phyloP scores from a whole-genome alignment of 1,140 invertebrate genomes.

The Agraylea sexmaculata region DNA sequence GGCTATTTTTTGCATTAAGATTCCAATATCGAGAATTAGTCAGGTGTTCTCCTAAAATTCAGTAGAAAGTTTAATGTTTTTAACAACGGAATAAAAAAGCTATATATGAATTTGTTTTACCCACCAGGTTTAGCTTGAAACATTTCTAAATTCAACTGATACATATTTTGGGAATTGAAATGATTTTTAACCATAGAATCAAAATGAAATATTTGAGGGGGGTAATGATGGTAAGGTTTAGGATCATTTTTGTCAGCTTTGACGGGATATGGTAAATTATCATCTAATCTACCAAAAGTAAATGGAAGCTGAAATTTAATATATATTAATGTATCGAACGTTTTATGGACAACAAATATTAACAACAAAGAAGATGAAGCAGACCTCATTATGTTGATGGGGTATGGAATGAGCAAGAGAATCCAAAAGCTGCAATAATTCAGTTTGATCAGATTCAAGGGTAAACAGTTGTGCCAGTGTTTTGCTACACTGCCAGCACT shows the following conservation, averaged over 20 bases:
- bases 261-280: constrained; percentile 32
- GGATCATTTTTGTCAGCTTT: constrained; percentile 29
- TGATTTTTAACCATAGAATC: constrained; percentile 26
- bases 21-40: too few species aligned
- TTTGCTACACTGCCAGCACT: too few species aligned
- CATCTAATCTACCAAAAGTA: constrained; percentile 33
- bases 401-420: too few species aligned
- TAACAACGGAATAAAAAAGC: background rate
- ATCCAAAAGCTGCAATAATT: too few species aligned
- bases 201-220: constrained; percentile 34
- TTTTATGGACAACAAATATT: too few species aligned
- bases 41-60: background rate
- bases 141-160: constrained; percentile 25
- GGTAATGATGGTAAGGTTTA: constrained; percentile 36
- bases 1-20: too few species aligned
- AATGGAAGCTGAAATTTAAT: constrained; percentile 38
- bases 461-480: too few species aligned
- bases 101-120: constrained; percentile 13
- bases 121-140: constrained; percentile 34
- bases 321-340: too few species aligned
- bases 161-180: constrained; percentile 9
- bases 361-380: too few species aligned
- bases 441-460: too few species aligned
- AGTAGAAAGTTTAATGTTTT: background rate
- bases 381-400: too few species aligned